Evolutionary conservation across 2,888 invertebrate genomes (phyloP).

Genomic region (Ormyrus labotus): DNA sequence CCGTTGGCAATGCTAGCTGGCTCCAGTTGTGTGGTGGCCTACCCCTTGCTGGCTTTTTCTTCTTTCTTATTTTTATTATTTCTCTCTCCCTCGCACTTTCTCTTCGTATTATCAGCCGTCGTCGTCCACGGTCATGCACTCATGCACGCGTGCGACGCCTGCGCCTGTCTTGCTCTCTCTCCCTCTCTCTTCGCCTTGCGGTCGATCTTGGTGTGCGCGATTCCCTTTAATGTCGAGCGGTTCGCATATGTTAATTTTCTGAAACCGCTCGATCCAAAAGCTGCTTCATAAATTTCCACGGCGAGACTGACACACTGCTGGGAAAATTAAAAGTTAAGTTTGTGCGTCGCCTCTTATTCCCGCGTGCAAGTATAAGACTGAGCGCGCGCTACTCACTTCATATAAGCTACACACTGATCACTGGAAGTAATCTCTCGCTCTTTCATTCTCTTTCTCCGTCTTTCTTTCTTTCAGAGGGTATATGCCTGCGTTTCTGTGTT

Average conservation of each 20-base stretch:
- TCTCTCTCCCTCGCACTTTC: background rate
- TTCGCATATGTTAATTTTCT: background rate
- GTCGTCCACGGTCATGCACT: background rate
- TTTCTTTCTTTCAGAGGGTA: too few relatives aligned
- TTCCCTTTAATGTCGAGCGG: background rate
- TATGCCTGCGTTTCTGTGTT: too few relatives aligned
- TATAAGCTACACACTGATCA: too few relatives aligned
- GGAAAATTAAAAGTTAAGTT: background rate
- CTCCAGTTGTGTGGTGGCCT: too few relatives aligned
- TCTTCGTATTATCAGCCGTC: background rate
- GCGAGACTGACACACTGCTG: conserved; percentile 6
- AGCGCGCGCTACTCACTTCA: background rate
- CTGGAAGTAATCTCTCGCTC: too few relatives aligned
- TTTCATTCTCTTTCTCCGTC: too few relatives aligned
- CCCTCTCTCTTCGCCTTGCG: background rate
- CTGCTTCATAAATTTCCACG: background rate
- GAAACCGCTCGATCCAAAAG: too few relatives aligned
- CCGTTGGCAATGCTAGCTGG: too few relatives aligned
- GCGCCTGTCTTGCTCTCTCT: background rate
- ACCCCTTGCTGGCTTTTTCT: too few relatives aligned
- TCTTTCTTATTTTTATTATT: too few relatives aligned
- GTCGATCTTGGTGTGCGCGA: background rate
- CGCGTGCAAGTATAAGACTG: background rate
- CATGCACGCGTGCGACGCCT: background rate
- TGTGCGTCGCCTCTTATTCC: background rate